Conservation (phyloP, 30 jellyfish, hydroid and myxozoan species). For the Rhopilema esculentum region DNA sequence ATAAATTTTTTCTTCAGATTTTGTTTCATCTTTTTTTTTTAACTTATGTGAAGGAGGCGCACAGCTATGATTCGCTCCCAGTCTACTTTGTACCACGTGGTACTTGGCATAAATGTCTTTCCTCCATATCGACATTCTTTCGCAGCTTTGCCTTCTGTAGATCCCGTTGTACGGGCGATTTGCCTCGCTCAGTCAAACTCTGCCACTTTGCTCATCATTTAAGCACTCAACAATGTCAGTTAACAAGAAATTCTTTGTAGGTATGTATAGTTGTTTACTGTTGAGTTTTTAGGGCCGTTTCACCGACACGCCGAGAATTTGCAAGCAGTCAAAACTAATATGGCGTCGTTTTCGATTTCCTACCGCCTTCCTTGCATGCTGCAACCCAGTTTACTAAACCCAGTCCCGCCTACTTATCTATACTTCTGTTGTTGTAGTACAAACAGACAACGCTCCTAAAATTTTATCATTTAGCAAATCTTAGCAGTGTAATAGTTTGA, state of each 20-base stretch:
- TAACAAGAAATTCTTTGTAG: slow-evolving; percentile 66
- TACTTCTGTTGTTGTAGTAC: too few species aligned
- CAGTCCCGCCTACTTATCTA: background rate
- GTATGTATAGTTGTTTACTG: slow-evolving; percentile 15
- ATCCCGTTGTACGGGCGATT: slow-evolving; percentile 58
- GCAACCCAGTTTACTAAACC: background rate
- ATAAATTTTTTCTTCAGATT: too few species aligned
- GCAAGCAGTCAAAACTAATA: background rate
- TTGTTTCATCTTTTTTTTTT: background rate
- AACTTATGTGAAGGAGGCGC: background rate
- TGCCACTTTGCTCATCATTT: slow-evolving; percentile 50
- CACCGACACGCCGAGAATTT: background rate
- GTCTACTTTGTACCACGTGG: slow-evolving; percentile 76
- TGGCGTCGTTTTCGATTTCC: background rate
- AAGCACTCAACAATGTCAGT: slow-evolving; percentile 52
- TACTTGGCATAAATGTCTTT: slow-evolving; percentile 20
- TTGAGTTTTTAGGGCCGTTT: background rate
- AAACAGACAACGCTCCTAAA: background rate
- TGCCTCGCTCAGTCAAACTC: slow-evolving; percentile 49
- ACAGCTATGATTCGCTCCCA: slow-evolving; percentile 49
- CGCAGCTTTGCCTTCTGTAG: slow-evolving; percentile 78
- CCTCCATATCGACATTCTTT: slow-evolving; percentile 54
- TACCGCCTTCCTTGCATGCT: background rate
- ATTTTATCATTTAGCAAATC: background rate
- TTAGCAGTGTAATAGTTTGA: too few species aligned